phyloP scores from a whole-genome alignment of 2,797 vertebrate species.

The Otolemur crassicaudatus region DNA sequence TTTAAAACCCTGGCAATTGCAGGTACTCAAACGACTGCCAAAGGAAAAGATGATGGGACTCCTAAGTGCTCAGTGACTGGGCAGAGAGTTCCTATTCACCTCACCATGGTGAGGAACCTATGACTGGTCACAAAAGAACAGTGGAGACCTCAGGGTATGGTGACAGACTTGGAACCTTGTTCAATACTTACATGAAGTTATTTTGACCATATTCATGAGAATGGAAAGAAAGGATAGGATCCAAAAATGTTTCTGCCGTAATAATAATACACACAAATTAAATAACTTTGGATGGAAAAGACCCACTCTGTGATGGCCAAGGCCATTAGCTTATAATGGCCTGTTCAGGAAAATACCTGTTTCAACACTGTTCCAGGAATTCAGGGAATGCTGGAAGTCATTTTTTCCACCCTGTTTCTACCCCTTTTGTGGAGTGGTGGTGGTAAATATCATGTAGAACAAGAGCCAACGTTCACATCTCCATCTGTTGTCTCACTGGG shows the following conservation, averaged over 20 bases:
- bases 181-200: not conserved
- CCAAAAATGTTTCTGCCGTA: conserved; percentile 35
- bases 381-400: conserved; percentile 24
- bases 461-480: not conserved
- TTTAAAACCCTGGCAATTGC: not conserved
- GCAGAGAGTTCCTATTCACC: not conserved
- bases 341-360: conserved; percentile 49
- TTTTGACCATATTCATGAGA: not conserved
- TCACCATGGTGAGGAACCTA: not conserved
- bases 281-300: conserved; percentile 41
- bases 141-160: not conserved
- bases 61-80: not conserved
- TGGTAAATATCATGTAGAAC: not conserved
- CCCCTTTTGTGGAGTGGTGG: not conserved
- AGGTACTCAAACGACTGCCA: not conserved
- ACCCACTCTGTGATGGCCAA: not conserved
- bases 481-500: conserved; percentile 19
- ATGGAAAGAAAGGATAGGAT: not conserved
- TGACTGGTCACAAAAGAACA: not conserved
- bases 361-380: conserved; percentile 27
- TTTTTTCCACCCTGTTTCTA: conserved; percentile 38
- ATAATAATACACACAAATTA: conserved; percentile 53
- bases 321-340: not conserved
- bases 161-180: not conserved
- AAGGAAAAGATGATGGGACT: not conserved